Base-by-base conservation (phyloP, 2,113 vertebrate genomes). In the Cinclus mexicanus region DNA sequence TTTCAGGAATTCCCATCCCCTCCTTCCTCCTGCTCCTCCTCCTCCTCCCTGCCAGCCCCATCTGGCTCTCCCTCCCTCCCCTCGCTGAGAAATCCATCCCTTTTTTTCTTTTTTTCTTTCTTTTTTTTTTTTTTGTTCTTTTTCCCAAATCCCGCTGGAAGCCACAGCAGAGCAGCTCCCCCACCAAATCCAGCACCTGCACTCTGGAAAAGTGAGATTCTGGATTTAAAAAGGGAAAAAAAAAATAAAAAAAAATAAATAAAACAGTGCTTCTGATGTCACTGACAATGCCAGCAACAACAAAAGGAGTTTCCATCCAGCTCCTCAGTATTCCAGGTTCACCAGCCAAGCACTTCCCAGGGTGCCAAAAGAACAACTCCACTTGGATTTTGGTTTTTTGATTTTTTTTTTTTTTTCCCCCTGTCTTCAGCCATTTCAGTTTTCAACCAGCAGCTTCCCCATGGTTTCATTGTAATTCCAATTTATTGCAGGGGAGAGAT, bases 401-500 rank as follows among this genome's bases (percentile, higher is more conserved):
- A 37, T 37, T 10, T 22, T 31, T 39, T 7, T 24, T 37, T 42
- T 19, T 9, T 2, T 5, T 1, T 1, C 12, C 7, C 6, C 16
- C 55, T 8, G 3, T 31, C 78, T 93, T 56, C 70, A 90, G 59
- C 78, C 72, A 82, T 82, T 85, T 84, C 52, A 29, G 24, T 80
- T 93, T 81, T 49, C 44, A 47, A 26, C 4, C 70, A 49, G 83
- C 83, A 59, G 33, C 41, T 94, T 37, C 77, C 76, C 68, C 69
- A 20, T 5, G 26, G 71, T 53, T 91, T 50, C 37, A 4, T n/a
- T 83, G 63, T 9, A 89, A 83, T 52, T 80, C 74, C 65, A 25
- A 31, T 57, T 92, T 70, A 81, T 87, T 82, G 59, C 65, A 91
- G 91, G 65, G 76, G 74, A 71, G 74, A 94, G 81, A 93, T 90